phyloP scores from a whole-genome alignment of 2,888 invertebrate species.

The Athripsodes cinereus region DNA sequence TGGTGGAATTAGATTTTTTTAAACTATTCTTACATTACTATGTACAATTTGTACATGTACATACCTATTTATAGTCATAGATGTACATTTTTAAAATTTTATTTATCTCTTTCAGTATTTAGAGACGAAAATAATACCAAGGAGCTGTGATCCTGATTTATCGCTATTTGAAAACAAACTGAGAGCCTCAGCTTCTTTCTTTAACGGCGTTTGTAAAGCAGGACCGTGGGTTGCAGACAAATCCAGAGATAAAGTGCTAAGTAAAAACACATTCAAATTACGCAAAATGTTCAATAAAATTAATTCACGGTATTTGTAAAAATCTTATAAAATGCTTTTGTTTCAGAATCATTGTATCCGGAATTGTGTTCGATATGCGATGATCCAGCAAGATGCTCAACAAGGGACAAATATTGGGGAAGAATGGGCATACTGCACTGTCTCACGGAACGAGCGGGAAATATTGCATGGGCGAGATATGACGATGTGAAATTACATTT shows the following conservation, averaged over 20 bases:
- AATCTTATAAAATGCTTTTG: too few species aligned
- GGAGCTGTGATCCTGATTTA: conserved; percentile 61
- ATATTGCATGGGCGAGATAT: conserved; percentile 75
- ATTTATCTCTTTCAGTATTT: conserved; percentile 60
- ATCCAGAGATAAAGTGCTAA: conserved; percentile 56
- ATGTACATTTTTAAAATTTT: too few species aligned
- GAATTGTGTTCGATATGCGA: conserved; percentile 70
- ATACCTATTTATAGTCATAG: too few species aligned
- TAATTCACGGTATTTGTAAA: too few species aligned
- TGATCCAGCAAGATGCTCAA: conserved; percentile 53
- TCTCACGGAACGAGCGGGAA: conserved; percentile 69
- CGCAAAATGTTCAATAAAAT: too few species aligned
- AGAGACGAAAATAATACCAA: conserved; percentile 64
- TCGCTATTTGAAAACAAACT: conserved; percentile 73
- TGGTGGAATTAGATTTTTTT: too few species aligned
- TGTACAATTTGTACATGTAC: too few species aligned
- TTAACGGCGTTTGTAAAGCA: conserved; percentile 76
- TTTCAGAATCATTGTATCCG: conserved; percentile 57
- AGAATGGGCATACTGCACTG: conserved; percentile 75
- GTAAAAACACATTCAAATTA: conserved; percentile 48
- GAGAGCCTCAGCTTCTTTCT: conserved; percentile 66
- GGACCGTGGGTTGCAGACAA: conserved; percentile 75
- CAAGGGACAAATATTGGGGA: conserved; percentile 76
- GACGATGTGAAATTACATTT: conserved; percentile 64
- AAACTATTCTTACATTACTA: too few species aligned